These are phyloP conservation scores for Pyrrhosoma nymphula DNA, from an alignment of 2,888 invertebrate species.

Conservation along the genomic window DNA sequence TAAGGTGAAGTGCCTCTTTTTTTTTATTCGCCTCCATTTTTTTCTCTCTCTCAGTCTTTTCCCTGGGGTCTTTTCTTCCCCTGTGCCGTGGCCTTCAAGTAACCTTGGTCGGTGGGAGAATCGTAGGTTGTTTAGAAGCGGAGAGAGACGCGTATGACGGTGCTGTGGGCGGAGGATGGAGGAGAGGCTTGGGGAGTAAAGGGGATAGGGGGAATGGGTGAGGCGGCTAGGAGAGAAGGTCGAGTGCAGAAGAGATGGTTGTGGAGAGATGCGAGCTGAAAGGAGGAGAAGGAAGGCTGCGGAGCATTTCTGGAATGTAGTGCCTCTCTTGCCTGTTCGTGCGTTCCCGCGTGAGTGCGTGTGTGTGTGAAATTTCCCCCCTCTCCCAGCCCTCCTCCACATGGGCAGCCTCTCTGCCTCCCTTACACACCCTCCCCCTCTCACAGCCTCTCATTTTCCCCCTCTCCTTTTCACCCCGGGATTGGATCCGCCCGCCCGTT, in stretches of 20 bases:
- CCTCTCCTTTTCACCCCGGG: conserved; percentile 9
- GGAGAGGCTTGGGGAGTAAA: neutral
- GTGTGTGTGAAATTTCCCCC: neutral
- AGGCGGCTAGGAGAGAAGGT: neutral
- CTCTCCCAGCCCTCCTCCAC: neutral
- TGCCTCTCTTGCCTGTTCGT: neutral
- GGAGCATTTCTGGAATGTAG: conserved; percentile 53
- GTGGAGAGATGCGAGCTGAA: neutral
- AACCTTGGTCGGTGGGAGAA: conserved; percentile 53
- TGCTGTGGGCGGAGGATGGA: conserved; percentile 1
- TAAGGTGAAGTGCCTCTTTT: neutral
- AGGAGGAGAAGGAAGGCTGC: neutral
- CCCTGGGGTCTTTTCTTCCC: neutral
- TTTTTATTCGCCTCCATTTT: neutral
- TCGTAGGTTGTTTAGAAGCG: conserved; percentile 29
- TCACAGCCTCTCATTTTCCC: neutral
- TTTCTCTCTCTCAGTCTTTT: neutral
- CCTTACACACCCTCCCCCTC: neutral
- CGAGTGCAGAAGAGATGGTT: conserved; percentile 22
- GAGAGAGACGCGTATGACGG: conserved; percentile 22
- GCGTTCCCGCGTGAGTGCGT: neutral
- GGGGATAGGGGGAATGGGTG: neutral
- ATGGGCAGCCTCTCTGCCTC: neutral
- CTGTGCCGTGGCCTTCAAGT: conserved; percentile 15
- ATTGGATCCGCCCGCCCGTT: conserved; percentile 36